phyloP scores from a whole-genome alignment of 2,113 vertebrate species.

The Rhipidura dahli region DNA sequence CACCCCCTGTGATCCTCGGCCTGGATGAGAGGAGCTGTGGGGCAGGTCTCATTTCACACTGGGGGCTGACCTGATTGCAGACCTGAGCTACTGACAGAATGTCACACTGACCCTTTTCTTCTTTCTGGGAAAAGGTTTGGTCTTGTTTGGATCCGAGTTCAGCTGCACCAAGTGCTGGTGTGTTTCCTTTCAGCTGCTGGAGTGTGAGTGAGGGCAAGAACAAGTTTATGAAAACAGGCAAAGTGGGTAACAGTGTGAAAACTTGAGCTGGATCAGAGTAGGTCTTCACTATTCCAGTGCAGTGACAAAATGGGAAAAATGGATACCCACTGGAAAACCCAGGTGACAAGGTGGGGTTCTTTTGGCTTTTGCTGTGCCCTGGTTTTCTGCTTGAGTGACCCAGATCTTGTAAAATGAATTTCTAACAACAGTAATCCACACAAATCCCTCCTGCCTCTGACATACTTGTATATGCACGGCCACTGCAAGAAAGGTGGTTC shows the following conservation, averaged over 20 bases:
- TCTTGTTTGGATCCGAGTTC: neutral
- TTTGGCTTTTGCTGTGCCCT: neutral
- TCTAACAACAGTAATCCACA: neutral
- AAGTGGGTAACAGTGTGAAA: neutral
- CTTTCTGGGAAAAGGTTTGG: neutral
- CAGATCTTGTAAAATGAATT: neutral
- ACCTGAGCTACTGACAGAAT: neutral
- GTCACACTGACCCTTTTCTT: neutral
- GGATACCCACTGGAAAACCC: neutral
- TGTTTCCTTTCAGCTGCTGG: neutral
- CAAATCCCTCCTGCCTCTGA: neutral
- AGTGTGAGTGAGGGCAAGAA: neutral
- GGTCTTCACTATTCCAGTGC: neutral
- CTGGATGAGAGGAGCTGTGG: neutral
- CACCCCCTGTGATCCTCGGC: neutral
- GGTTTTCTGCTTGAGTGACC: neutral
- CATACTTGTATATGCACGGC: neutral
- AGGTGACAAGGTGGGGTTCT: neutral
- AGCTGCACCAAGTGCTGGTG: neutral
- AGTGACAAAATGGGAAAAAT: neutral
- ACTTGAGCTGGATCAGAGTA: neutral
- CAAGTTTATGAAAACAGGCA: neutral
- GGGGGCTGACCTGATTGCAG: neutral
- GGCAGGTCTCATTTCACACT: neutral
- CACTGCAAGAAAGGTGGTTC: neutral